Evolutionary conservation across 2,888 invertebrate species (phyloP).

Genomic region (Rotaria macrura): DNA sequence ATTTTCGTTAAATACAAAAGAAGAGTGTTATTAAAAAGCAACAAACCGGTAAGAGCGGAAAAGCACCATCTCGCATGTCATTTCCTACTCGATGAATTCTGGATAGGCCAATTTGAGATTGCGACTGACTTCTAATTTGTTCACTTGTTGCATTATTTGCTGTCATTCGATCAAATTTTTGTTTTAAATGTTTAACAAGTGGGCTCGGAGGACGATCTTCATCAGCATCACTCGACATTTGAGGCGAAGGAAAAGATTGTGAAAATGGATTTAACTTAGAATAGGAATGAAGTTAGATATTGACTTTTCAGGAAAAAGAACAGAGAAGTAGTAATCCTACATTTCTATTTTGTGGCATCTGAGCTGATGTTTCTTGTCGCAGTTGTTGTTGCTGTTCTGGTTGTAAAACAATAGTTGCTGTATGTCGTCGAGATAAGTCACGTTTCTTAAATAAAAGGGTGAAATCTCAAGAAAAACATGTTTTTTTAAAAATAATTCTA

Average conservation of each 20-base stretch:
- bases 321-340: too few species aligned
- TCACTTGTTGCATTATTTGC: not conserved
- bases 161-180: conserved; percentile 25
- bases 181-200: conserved; percentile 19
- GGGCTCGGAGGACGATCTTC: not conserved
- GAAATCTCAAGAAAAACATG: not conserved
- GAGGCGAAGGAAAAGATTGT: not conserved
- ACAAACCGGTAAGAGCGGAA: conserved; percentile 18
- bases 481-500: not conserved
- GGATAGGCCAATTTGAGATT: not conserved
- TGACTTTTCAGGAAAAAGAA: too few species aligned
- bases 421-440: not conserved
- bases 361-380: not conserved
- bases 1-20: not conserved
- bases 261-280: not conserved
- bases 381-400: not conserved
- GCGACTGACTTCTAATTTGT: not conserved
- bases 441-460: not conserved
- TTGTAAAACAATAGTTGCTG: not conserved
- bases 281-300: not conserved
- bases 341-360: not conserved
- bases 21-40: not conserved
- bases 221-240: not conserved
- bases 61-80: not conserved
- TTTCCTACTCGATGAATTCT: conserved; percentile 7